Conservation (phyloP, 2,797 vertebrate genomes). For the Pempheris klunzingeri region DNA sequence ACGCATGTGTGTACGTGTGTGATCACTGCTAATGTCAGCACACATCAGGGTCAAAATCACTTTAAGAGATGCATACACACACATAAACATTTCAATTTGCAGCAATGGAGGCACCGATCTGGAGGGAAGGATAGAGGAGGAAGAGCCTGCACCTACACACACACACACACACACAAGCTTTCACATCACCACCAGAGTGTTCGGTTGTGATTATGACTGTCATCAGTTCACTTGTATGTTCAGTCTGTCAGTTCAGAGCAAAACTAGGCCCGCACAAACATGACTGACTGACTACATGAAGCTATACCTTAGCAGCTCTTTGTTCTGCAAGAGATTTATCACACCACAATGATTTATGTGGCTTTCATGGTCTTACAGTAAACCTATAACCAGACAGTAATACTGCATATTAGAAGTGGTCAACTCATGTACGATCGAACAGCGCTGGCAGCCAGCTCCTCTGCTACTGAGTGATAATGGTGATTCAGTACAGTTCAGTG, state of each 20-base stretch:
- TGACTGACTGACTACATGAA: no score
- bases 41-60: constrained; percentile 11
- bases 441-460: no score
- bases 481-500: no score
- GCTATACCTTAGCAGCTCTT: not conserved
- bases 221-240: no score
- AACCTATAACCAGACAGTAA: not conserved
- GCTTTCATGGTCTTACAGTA: not conserved
- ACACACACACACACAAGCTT: constrained; percentile 16
- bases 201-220: not conserved
- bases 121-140: constrained; percentile 55
- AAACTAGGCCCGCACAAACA: not conserved
- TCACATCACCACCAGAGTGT: not conserved
- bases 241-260: not conserved
- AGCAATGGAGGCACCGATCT: constrained; percentile 63
- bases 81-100: constrained; percentile 5
- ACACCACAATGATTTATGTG: not conserved
- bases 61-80: not conserved
- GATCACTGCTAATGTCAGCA: constrained; percentile 42
- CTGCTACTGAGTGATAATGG: no score
- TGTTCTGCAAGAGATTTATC: not conserved
- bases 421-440: no score
- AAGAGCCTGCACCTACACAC: not conserved
- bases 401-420: not conserved
- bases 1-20: not conserved